Evolutionary conservation across 1,140 invertebrate species (phyloP), one percentile per base, ranked within the genome.

Genomic region (Mya arenaria): DNA sequence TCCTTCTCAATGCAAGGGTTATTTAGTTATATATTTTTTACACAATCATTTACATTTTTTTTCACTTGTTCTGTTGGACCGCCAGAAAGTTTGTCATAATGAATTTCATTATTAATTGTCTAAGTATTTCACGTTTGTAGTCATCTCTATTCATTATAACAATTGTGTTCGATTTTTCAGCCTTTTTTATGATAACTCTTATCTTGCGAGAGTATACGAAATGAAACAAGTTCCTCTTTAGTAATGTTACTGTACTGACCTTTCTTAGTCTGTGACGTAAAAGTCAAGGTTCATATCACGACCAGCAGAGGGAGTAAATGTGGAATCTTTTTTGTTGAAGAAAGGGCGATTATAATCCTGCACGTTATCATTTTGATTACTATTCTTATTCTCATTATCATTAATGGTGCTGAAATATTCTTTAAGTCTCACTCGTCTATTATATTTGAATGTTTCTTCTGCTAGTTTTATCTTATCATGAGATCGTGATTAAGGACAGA

Each of bases 401-500:
- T 56, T n/a, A 5, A 44, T 4, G 48, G 5, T 15, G 34, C 30
- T 8, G 34, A 73, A 73, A 73, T 55, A 73, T 73, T 73, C 69
- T 37, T 73, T 55, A 56, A 73, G 52, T 32, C 69, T 15, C 32
- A 56, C 19, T 55, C 44, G 15, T 17, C 30, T 32, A 56, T 10
- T 34, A 62, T 6, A 74, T 37, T 60, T 58, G 28, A 74, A 74
- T 34, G 48, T 74, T 60, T 74, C 72, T 62, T 74, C 72, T 3
- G 72, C 72, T 28, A 74, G 28, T 37, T 62, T 74, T 13, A 74
- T 55, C 39, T 74, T 74, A 62, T 62, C 72, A 28, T 62, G 72
- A 36, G 72, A 58, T 23, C 56, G 28, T 4, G 28, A 13, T 41
- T 62, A 60, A 3, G 72, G 72, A 36, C 72, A 74, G 37, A 60